Base-by-base conservation (phyloP, 2,797 vertebrate genomes). In the Numenius phaeopus region DNA sequence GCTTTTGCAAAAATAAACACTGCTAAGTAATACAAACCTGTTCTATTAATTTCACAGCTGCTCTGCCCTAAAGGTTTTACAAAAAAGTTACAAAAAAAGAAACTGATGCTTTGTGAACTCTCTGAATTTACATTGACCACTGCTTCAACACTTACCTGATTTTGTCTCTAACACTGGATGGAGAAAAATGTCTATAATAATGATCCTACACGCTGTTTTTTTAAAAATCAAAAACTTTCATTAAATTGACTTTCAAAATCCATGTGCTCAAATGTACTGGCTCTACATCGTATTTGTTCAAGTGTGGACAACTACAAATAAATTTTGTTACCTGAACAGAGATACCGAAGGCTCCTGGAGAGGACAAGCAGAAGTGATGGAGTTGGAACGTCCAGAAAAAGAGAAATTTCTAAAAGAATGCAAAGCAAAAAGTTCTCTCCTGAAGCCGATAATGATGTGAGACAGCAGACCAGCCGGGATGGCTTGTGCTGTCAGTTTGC, bases 351-450 rank as follows among this genome's bases (percentile, higher is more conserved):
- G 98, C 24, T 99, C 98, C 34, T 97, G 98, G 11, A 98, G 98
- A 94, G 98, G 97, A 95, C 98, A 98, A 98, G 98, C 97, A 95
- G 99, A 99, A 96, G 72, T 97, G 47, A 98, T 98, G 44, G 97
- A 98, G 97, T 98, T 98, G 1, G 98, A 98, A 96, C 98, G 96
- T 98, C 98, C 98, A 7, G 98, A 99, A 98, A 98, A 99, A 82
- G 97, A 99, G 94, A 99, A 96, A 91, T 98, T 99, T 83, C 98
- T 98, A 72, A 97, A 98, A 96, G 98, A 98, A 85, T 98, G 98
- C 98, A 98, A 99, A 95, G 98, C 91, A 30, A 98, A 98, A 96
- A 98, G 96, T 88, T 98, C 97, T 46, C 97, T 98, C 54, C 98
- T 98, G 96, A 99, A 98, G 67, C 98, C 98, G 40, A 97, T 98